These are phyloP conservation scores for Naso thynnoides DNA, from an alignment of 2,797 vertebrate species.

Conservation along the genomic window DNA sequence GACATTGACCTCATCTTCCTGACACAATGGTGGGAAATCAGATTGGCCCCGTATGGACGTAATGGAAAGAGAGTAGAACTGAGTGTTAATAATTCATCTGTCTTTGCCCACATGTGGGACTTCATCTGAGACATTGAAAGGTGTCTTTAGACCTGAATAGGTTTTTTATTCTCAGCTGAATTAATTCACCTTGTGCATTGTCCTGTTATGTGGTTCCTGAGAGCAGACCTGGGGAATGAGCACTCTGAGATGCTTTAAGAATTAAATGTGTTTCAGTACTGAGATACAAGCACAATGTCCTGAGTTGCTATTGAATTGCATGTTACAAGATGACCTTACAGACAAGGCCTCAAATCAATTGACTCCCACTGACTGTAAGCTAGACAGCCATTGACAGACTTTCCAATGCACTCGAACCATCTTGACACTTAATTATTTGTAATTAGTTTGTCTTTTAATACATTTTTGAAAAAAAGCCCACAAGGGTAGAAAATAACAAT, in stretches of 20 bases:
- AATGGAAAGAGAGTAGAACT: slow-evolving; percentile 15
- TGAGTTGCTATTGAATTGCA: slow-evolving; percentile 33
- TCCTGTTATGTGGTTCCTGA: slow-evolving; percentile 37
- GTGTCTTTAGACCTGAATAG: slow-evolving; percentile 60
- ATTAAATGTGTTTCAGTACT: slow-evolving; percentile 50
- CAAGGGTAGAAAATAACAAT: background rate
- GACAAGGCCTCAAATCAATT: slow-evolving; percentile 41
- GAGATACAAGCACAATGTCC: slow-evolving; percentile 27
- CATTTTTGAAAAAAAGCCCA: background rate
- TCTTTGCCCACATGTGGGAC: slow-evolving; percentile 38
- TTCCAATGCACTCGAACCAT: slow-evolving; percentile 9
- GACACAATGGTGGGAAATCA: slow-evolving; percentile 22
- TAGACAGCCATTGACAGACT: slow-evolving; percentile 26
- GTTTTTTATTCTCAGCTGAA: slow-evolving; percentile 66
- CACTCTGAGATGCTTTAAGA: slow-evolving; percentile 32
- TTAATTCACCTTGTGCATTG: slow-evolving; percentile 70
- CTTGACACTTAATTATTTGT: background rate
- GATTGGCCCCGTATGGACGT: slow-evolving; percentile 5
- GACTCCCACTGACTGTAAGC: slow-evolving; percentile 24
- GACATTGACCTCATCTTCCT: slow-evolving; percentile 52
- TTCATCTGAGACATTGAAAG: slow-evolving; percentile 55
- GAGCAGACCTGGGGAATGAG: slow-evolving; percentile 36
- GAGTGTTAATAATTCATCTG: slow-evolving; percentile 61
- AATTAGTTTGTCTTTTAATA: background rate
- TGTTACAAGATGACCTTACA: slow-evolving; percentile 53